Evolutionary conservation across 2,113 vertebrate species (phyloP), one percentile per base, ranked within the genome.

Genomic region (Mormyrus iriodes): DNA sequence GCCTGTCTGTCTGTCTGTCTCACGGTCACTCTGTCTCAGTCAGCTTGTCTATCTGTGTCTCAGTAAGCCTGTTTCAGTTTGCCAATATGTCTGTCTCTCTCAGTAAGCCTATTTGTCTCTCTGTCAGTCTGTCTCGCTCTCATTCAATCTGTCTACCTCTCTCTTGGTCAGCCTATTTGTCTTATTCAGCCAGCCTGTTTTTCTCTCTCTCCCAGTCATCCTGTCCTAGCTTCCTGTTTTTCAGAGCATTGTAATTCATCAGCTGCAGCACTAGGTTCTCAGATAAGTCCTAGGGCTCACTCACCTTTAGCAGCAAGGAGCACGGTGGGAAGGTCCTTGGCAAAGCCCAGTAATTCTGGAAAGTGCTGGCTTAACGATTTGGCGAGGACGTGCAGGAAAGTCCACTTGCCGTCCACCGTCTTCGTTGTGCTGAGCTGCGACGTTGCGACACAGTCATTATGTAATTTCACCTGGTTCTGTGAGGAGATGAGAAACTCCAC

Each of bases 291-390:
- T 3, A 13, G 10, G 65, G 65, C 31, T 42, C 0, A 13, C 88
- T 88, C 94, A 99, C 98, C 98, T 98, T 99, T 99, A 95, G 98
- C 97, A 93, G 98, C 98, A 0, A 97, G 96, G 35, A 97, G 95
- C 94, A 99, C 97, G 0, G 96, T 99, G 5, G 96, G 97, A 10
- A 99, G 97, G 88, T 99, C 98, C 96, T 98, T 98, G 94, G 97
- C 95, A 93, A 99, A 99, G 91, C 97, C 98, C 93, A 99, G 94
- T 89, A 99, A 97, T 82, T 99, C 98, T 0, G 98, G 98, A 92
- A 99, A 99, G 91, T 99, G 98, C 90, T 98, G 98, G 95, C 97
- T 97, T 85, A 99, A 95, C 0, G 98, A 99, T 95, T 99, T 99
- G 95, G 97, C 97, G 90, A 99, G 96, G 90, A 99, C 98, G 91